phyloP scores from a whole-genome alignment of 2,113 vertebrate genomes.

The Malurus alboscapulatus region DNA sequence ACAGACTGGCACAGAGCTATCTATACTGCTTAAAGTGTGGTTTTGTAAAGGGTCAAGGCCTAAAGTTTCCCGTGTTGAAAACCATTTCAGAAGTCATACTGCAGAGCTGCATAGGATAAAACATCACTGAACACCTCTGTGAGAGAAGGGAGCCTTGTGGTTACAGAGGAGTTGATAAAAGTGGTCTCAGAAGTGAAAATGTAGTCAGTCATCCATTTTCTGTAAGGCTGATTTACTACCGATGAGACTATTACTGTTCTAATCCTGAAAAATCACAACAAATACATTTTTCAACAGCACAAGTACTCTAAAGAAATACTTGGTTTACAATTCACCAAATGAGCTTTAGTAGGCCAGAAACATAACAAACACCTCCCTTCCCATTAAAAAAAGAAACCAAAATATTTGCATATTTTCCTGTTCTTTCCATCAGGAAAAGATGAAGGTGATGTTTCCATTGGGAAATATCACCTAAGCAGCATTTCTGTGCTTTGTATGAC shows the following conservation, averaged over 20 bases:
- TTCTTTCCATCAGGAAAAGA: not conserved
- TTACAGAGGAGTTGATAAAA: not conserved
- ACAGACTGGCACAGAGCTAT: not conserved
- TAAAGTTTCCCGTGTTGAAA: not conserved
- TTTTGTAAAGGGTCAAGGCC: fast-evolving
- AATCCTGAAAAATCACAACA: not conserved
- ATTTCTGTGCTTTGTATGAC: not conserved
- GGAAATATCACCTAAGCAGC: not conserved
- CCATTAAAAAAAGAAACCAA: not conserved
- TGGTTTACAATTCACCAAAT: not conserved
- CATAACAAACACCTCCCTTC: not conserved
- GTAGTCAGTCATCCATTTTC: not conserved
- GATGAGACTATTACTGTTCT: not conserved
- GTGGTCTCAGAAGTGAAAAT: not conserved
- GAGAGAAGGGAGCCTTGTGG: not conserved
- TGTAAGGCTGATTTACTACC: not conserved
- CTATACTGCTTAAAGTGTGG: not conserved
- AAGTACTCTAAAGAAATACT: not conserved
- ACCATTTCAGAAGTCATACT: not conserved
- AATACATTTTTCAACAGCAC: not conserved
- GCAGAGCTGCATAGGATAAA: not conserved
- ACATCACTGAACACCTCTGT: not conserved
- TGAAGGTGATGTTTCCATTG: not conserved
- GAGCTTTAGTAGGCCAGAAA: not conserved
- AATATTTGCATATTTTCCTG: not conserved